Evolutionary conservation across 2,797 vertebrate species (phyloP).

Genomic region (Gadopsis bispinosus): DNA sequence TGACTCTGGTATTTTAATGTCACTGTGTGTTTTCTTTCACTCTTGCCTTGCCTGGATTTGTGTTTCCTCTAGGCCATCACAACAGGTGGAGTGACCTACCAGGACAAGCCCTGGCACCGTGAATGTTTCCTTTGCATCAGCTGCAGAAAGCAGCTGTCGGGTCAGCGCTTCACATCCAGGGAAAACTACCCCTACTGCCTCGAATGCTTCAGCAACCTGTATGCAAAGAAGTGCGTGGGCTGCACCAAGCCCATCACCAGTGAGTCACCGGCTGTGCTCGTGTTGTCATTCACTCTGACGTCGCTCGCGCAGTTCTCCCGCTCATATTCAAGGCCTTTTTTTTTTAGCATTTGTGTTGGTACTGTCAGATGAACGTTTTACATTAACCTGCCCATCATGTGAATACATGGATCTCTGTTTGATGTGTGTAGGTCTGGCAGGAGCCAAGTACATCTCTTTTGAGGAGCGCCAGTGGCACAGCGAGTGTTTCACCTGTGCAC

Average conservation of each 20-base stretch:
- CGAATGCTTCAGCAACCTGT: slow-evolving; percentile 92
- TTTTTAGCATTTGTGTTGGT: slow-evolving; percentile 20
- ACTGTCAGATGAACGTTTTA: slow-evolving; percentile 8
- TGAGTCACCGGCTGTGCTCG: slow-evolving; percentile 77
- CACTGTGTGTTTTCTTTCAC: slow-evolving; percentile 9
- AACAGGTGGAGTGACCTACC: slow-evolving; percentile 91
- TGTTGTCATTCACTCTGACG: slow-evolving; percentile 43
- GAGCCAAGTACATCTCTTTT: slow-evolving; percentile 94
- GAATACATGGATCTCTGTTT: slow-evolving; percentile 24
- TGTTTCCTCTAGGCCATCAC: slow-evolving; percentile 87
- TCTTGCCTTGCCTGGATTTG: not conserved
- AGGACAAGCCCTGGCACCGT: slow-evolving; percentile 93
- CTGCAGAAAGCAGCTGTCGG: slow-evolving; percentile 91
- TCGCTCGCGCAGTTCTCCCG: not conserved
- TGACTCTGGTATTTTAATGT: slow-evolving; percentile 36
- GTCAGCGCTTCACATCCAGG: slow-evolving; percentile 92
- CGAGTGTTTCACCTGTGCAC: slow-evolving; percentile 92
- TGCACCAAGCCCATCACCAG: slow-evolving; percentile 93
- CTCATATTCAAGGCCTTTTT: slow-evolving; percentile 1
- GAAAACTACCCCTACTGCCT: slow-evolving; percentile 93
- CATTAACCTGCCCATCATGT: not conserved
- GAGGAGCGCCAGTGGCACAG: slow-evolving; percentile 97
- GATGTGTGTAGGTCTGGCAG: slow-evolving; percentile 87
- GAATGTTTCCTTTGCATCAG: slow-evolving; percentile 94
- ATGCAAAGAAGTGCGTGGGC: slow-evolving; percentile 91